phyloP scores from a whole-genome alignment of 2,113 vertebrate genomes.

The Puntigrus tetrazona region DNA sequence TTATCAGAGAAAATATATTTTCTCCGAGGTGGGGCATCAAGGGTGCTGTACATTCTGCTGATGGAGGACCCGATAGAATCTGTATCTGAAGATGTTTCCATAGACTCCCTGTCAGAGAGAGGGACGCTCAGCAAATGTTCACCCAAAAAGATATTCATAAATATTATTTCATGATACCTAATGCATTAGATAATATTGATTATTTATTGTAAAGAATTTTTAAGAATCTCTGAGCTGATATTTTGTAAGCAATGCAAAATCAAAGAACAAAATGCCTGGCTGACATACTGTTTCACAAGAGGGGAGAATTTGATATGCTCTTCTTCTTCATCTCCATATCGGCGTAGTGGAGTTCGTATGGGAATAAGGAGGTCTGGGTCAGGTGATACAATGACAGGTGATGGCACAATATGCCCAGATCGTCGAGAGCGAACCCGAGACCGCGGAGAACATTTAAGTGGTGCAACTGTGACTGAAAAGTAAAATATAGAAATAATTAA shows the following conservation, averaged over 20 bases:
- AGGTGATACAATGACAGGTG: slow-evolving; percentile 58
- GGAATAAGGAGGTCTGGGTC: slow-evolving; percentile 76
- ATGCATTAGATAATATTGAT: not conserved
- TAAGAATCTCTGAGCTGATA: not conserved
- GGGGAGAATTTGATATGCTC: slow-evolving; percentile 67
- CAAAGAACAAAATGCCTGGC: not conserved
- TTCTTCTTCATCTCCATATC: slow-evolving; percentile 69
- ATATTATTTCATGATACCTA: not conserved
- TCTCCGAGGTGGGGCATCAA: slow-evolving; percentile 64
- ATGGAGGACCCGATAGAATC: slow-evolving; percentile 63
- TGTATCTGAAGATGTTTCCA: slow-evolving; percentile 64
- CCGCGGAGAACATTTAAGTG: slow-evolving; percentile 71
- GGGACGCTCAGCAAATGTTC: not conserved
- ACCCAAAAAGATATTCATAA: not conserved
- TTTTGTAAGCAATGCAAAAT: not conserved
- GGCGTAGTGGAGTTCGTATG: slow-evolving; percentile 61
- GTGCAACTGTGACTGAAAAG: slow-evolving; percentile 49
- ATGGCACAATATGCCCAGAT: slow-evolving; percentile 58
- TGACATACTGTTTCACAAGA: slow-evolving; percentile 74
- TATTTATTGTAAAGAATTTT: not conserved
- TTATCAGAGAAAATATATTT: slow-evolving; percentile 59
- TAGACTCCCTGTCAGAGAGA: slow-evolving; percentile 66
- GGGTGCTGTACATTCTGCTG: slow-evolving; percentile 59
- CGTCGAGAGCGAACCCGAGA: slow-evolving; percentile 63
- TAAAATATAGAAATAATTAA: not conserved